Percentiles rank a stretch among this genome's conserved stretches.
Evolutionary conservation across 2,888 invertebrate species (phyloP).

Genomic region (Xestia c-nigrum): DNA sequence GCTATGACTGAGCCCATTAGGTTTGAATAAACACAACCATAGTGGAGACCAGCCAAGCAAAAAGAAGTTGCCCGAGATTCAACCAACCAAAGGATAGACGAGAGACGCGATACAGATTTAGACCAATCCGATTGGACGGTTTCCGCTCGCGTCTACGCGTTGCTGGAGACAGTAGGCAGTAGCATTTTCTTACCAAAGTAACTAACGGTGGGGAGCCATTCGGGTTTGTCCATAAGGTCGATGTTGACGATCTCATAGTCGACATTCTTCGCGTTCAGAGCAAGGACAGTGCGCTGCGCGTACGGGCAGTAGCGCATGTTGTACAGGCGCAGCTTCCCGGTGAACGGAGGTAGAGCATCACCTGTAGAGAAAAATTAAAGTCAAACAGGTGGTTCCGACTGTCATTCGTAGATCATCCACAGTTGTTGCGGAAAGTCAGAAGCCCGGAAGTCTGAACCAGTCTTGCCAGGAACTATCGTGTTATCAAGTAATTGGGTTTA

Average conservation of each 20-base stretch:
- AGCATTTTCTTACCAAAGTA: constrained; percentile 83
- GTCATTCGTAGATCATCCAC: neutral
- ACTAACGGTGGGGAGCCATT: constrained; percentile 94
- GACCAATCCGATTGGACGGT: neutral
- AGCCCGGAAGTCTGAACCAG: neutral
- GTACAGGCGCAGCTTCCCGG: constrained; percentile 93
- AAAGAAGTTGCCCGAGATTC: neutral
- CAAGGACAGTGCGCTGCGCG: constrained; percentile 94
- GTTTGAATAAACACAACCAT: neutral
- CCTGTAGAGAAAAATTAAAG: constrained; percentile 83
- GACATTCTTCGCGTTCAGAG: constrained; percentile 94
- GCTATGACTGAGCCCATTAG: neutral
- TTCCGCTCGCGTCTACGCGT: neutral
- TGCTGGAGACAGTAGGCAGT: neutral
- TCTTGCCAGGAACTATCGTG: neutral
- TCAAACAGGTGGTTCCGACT: no score
- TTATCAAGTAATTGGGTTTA: neutral
- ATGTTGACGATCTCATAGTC: constrained; percentile 94
- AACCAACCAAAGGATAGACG: neutral
- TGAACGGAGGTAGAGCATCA: constrained; percentile 91
- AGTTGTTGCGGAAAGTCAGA: neutral
- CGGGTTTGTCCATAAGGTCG: constrained; percentile 93
- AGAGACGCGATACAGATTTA: neutral
- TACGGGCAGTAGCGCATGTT: constrained; percentile 96
- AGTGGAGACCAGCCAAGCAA: neutral